A percentile compares a stretch with the other conserved stretches of the same genome.
Evolutionary conservation across 2,888 invertebrate species (phyloP).

Genomic region (Agonopterix heracliana): DNA sequence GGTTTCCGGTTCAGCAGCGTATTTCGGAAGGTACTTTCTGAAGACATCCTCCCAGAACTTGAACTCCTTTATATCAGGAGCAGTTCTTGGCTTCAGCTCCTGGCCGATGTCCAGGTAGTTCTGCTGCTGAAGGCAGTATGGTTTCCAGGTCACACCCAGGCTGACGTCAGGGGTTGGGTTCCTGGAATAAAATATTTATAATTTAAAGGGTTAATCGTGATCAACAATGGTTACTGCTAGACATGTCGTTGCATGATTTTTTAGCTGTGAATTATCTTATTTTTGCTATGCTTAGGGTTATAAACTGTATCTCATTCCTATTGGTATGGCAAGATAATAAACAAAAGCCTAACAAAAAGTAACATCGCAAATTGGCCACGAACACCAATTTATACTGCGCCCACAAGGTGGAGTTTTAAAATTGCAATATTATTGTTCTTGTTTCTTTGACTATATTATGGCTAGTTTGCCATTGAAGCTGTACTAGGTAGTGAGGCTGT

Average conservation of each 20-base stretch:
- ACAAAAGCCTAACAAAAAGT: too few species aligned
- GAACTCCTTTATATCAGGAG: conserved; percentile 25
- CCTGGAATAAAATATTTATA: conserved; percentile 13
- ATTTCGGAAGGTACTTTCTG: conserved; percentile 18
- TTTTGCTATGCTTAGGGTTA: too few species aligned
- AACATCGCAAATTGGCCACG: too few species aligned
- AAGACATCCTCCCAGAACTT: conserved; percentile 34
- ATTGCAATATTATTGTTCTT: too few species aligned
- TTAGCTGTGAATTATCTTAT: background rate
- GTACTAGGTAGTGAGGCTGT: too few species aligned
- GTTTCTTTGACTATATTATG: too few species aligned
- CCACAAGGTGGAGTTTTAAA: too few species aligned
- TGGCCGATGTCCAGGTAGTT: conserved; percentile 24
- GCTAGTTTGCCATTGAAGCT: too few species aligned
- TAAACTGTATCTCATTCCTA: background rate
- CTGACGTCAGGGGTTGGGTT: conserved; percentile 25
- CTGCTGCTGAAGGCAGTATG: conserved; percentile 19
- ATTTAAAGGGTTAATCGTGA: background rate
- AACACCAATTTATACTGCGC: too few species aligned
- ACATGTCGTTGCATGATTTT: background rate
- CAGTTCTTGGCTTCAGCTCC: conserved; percentile 7
- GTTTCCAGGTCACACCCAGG: conserved; percentile 19
- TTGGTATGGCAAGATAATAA: background rate
- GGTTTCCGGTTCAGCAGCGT: background rate
- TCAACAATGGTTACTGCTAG: background rate